Evolutionary conservation across 2,888 invertebrate genomes (phyloP), one percentile per base, ranked within the genome.

Genomic region (Empis stercorea): DNA sequence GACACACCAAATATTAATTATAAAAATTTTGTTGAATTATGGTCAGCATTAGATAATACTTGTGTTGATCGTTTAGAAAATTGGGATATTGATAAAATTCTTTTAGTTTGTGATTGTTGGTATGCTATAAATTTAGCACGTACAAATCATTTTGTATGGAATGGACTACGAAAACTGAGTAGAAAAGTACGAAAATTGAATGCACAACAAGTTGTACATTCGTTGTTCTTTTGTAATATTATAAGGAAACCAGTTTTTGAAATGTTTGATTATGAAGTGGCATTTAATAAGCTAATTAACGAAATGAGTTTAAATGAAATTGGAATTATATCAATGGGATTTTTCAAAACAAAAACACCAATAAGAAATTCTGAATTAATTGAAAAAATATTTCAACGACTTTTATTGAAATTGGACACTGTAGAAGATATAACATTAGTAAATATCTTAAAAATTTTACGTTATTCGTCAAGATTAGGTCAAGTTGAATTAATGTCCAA

Each of bases 271-370:
- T 71, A 82, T 45, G 84, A 87, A 67, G 61, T 74, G 43, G 70
- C 72, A 38, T 57, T 83, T 46, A 64, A 71, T 30, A 60, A 72
- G 4, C 64, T 67, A 46, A 69, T 81, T n/a, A 57, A 75, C 9
- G 59, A 74, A 20, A 74, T 84, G 60, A 72, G 70, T 17, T 55
- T 80, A 7, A 76, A 80, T 53, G 86, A 88, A 60, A 63, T 87
- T 48, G 81, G 79, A 11, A 73, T 87, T 13, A 73, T 83, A 55
- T 74, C 80, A 5, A 79, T 84, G 76, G 85, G 82, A 0, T 86
- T 83, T 62, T 88, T 88, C 57, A 87, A 87, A 70, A 80, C 79
- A 14, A 75, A 79, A 66, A 80, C 78, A 2, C 75, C 72, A 14
- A 72, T 87, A 43, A 73, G 75, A 51, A 75, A 70, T 61, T 54